Evolutionary conservation across 1,140 invertebrate species (phyloP).

Genomic region (Temnothorax longispinosus): DNA sequence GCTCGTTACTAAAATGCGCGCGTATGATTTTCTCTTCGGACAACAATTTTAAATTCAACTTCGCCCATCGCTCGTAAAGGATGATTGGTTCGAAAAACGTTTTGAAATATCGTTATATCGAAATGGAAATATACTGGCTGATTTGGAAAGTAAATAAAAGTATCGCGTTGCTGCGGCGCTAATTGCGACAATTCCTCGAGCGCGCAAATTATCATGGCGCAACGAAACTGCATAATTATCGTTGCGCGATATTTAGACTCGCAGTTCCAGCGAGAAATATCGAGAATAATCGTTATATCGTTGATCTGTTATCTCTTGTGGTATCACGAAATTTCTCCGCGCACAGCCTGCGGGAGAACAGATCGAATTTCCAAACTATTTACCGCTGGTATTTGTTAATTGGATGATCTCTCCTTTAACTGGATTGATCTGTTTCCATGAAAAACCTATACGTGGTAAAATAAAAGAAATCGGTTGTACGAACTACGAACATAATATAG

Average conservation of each 20-base stretch:
- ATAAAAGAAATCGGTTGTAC: slow-evolving; percentile 10
- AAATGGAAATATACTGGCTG: slow-evolving; percentile 21
- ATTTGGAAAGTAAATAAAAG: slow-evolving; percentile 66
- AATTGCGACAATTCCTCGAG: slow-evolving; percentile 72
- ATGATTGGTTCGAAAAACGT: slow-evolving; percentile 44
- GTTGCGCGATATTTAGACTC: slow-evolving; percentile 62
- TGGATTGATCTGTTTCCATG: slow-evolving; percentile 10
- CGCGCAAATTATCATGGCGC: slow-evolving; percentile 63
- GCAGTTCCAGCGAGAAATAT: slow-evolving; percentile 65
- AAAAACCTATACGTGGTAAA: not conserved
- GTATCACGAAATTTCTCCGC: slow-evolving; percentile 28
- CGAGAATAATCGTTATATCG: slow-evolving; percentile 67
- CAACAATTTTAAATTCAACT: slow-evolving; percentile 57
- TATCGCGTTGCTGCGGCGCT: slow-evolving; percentile 42
- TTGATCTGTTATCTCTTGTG: slow-evolving; percentile 69
- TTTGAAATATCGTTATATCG: slow-evolving; percentile 37
- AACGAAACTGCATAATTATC: slow-evolving; percentile 72
- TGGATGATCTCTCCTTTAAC: slow-evolving; percentile 46
- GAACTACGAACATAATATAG: not conserved
- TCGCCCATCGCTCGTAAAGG: slow-evolving; percentile 22
- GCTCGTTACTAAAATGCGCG: slow-evolving; percentile 47
- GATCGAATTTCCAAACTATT: slow-evolving; percentile 52
- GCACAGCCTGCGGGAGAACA: not conserved
- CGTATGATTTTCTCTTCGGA: slow-evolving; percentile 40
- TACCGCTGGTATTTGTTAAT: slow-evolving; percentile 19